Base-by-base conservation (phyloP, 2,888 invertebrate species). In the Loripinus fragilis region DNA sequence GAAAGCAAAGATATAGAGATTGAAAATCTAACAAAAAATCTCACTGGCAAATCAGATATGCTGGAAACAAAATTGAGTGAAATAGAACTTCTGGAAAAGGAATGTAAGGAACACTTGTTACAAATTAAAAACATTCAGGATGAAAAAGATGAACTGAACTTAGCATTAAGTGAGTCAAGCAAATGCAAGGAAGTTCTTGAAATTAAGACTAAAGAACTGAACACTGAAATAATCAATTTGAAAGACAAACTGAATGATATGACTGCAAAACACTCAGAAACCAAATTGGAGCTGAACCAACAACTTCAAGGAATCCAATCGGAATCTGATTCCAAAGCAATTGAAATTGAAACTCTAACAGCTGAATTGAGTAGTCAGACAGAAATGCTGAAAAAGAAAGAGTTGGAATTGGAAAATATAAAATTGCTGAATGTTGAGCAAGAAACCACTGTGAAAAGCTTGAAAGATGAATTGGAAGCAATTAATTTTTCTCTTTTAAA, bases 401-500 rank as follows among this genome's bases (percentile, higher is more conserved):
- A 64, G n/a, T 15, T 10, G n/a, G 30, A 52, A 28, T 71, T 75
- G 15, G 74, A 80, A n/a, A 42, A 48, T 30, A 50, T 76, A 25
- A 81, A 72, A 50, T 68, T 52, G 38, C 72, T 79, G 28, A 35
- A 73, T n/a, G 73, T 48, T 20, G 75, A 80, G 50, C 38, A 65
- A 41, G 38, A 67, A 35, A 7, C 20, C 15, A 30, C 74, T 20
- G 20, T 71, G 20, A 78, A 68, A 33, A 48, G 42, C 25, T 35
- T 74, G 60, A 69, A 78, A 50, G 70, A 48, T n/a, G 71, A 75
- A 25, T 48, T 72, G 28, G 80, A 78, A 55, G 76, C 78, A 35
- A 17, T 84, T 25, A 68, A 71, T 8, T 73, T 75, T 35, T 48
- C 64, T 3, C 30, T 81, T 25, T 55, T 72, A 28, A 76, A 83